phyloP scores from a whole-genome alignment of 2,113 vertebrate genomes.

The Delphinus delphis region DNA sequence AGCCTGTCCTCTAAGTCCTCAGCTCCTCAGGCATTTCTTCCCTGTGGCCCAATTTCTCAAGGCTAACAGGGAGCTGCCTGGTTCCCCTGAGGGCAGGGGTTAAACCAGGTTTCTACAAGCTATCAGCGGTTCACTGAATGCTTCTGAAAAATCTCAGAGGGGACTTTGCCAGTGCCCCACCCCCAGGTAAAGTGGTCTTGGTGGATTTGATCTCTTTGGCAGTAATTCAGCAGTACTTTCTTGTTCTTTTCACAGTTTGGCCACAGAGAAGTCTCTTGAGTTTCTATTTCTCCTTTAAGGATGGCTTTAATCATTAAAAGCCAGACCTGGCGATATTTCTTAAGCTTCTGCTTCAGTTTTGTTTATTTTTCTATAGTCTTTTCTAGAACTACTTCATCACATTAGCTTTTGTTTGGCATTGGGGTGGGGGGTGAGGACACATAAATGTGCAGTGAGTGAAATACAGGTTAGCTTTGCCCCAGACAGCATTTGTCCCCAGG shows the following conservation, averaged over 20 bases:
- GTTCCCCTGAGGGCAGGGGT: background rate
- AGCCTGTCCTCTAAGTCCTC: background rate
- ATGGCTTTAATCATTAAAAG: constrained; percentile 8
- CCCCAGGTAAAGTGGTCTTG: background rate
- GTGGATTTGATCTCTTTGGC: background rate
- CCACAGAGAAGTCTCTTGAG: background rate
- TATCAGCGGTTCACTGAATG: background rate
- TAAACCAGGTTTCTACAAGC: background rate
- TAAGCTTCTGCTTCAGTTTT: constrained; percentile 7
- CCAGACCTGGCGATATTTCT: constrained; percentile 18
- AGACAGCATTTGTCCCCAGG: background rate
- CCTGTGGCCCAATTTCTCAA: background rate
- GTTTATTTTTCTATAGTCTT: constrained; percentile 34
- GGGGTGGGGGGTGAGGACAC: background rate
- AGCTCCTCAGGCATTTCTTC: background rate
- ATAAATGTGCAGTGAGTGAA: background rate
- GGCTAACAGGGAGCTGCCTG: background rate
- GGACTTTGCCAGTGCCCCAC: background rate
- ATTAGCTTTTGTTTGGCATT: background rate
- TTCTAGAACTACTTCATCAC: constrained; percentile 18
- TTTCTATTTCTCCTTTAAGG: constrained; percentile 8
- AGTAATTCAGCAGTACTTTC: background rate
- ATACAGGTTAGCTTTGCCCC: background rate
- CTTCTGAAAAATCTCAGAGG: background rate
- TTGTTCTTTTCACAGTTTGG: background rate